These are phyloP conservation scores for Orchestes rusci DNA, from an alignment of 2,888 invertebrate genomes.

Conservation along the genomic window DNA sequence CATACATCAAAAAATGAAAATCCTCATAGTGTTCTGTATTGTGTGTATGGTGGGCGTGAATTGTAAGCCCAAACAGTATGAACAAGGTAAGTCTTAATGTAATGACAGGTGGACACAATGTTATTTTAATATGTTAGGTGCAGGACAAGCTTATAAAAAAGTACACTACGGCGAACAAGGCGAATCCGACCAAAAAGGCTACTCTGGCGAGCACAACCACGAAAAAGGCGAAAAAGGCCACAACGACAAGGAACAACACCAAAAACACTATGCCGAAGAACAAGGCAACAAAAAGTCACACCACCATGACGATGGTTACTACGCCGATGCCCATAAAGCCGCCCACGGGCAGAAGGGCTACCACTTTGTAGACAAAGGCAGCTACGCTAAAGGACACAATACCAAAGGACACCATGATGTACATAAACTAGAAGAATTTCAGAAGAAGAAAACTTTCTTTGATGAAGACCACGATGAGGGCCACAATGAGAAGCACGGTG, in stretches of 20 bases:
- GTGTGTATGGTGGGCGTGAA: too few relatives aligned
- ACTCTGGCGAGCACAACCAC: constrained; percentile 62
- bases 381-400: constrained; percentile 71
- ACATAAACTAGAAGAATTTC: constrained; percentile 72
- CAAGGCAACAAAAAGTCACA: constrained; percentile 56
- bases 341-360: constrained; percentile 53
- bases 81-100: not conserved
- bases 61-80: too few relatives aligned
- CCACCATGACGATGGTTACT: constrained; percentile 59
- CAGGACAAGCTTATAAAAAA: constrained; percentile 9
- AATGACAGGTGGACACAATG: too few relatives aligned
- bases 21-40: too few relatives aligned
- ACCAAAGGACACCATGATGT: constrained; percentile 75
- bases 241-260: constrained; percentile 62
- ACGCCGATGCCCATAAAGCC: constrained; percentile 56
- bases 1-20: too few relatives aligned
- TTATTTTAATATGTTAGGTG: not conserved
- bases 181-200: constrained; percentile 60
- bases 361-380: constrained; percentile 58
- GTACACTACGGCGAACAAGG: constrained; percentile 38
- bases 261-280: constrained; percentile 56
- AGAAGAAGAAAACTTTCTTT: constrained; percentile 74
- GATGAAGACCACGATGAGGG: constrained; percentile 72
- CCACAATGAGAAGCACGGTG: constrained; percentile 69
- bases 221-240: constrained; percentile 63